Conservation (phyloP, 2,113 vertebrate species). For the Euleptes europaea region DNA sequence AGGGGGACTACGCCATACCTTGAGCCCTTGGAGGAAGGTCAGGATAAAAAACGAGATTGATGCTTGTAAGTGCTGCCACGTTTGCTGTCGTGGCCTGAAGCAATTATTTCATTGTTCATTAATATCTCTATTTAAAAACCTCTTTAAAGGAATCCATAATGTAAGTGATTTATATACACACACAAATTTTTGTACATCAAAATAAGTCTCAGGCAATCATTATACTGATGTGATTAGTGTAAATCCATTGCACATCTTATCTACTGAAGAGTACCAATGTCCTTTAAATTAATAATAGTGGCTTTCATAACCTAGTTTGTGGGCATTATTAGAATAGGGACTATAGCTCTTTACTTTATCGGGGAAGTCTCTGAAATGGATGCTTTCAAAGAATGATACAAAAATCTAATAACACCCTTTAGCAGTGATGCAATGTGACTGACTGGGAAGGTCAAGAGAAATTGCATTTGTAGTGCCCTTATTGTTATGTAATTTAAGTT, state of each 20-base stretch:
- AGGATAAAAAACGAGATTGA: too few relatives aligned
- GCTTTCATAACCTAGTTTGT: constrained; percentile 78
- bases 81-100: constrained; percentile 8
- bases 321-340: constrained; percentile 73
- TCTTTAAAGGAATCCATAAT: not conserved
- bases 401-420: constrained; percentile 80
- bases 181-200: not conserved
- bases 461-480: constrained; percentile 81
- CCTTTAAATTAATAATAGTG: constrained; percentile 76
- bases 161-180: not conserved
- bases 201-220: constrained; percentile 35
- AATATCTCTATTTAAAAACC: constrained; percentile 7
- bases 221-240: constrained; percentile 70
- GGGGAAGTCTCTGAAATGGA: constrained; percentile 66
- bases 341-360: constrained; percentile 74
- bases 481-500: constrained; percentile 78
- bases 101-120: constrained; percentile 19
- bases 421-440: constrained; percentile 80
- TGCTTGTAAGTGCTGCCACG: not conserved
- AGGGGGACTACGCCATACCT: too few relatives aligned
- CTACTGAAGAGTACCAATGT: constrained; percentile 67
- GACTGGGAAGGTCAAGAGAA: constrained; percentile 81
- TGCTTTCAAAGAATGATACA: constrained; percentile 79
- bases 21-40: too few relatives aligned
- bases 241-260: constrained; percentile 71